Conservation (phyloP, 2,888 invertebrate species). For the Onchidella celtica region DNA sequence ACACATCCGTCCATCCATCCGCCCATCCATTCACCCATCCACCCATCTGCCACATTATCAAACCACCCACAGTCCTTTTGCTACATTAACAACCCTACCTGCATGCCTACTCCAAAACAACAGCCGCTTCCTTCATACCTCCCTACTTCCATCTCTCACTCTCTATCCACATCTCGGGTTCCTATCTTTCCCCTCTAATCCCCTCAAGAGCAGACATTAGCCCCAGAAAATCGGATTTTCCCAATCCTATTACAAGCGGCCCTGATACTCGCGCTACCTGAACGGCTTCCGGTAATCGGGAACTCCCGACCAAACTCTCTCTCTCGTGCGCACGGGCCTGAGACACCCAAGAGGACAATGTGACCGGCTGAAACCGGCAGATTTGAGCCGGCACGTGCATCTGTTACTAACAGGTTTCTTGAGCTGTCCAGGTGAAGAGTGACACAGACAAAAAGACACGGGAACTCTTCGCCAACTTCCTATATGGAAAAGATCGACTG, state of each 20-base stretch:
- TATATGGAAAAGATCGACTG: no score
- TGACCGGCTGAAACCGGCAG: neutral
- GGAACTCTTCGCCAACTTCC: no score
- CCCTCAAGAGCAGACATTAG: slow-evolving; percentile 23
- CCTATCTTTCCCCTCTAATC: slow-evolving; percentile 5
- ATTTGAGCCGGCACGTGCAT: neutral
- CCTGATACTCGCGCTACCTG: neutral
- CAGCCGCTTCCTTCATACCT: neutral
- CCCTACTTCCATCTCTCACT: neutral
- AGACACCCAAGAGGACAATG: no score
- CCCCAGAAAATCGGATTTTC: slow-evolving; percentile 37
- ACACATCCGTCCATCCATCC: no score
- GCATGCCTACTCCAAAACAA: neutral
- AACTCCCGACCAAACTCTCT: no score
- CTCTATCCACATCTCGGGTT: neutral
- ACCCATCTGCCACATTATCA: no score
- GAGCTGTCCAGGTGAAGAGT: no score
- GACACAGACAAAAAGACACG: no score
- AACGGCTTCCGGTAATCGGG: slow-evolving; percentile 28
- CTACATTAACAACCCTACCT: neutral
- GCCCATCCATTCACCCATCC: no score
- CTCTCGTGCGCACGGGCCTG: no score
- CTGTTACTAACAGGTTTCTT: no score
- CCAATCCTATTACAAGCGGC: slow-evolving; percentile 40
- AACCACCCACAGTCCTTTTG: no score